Conservation (phyloP, 2,888 invertebrate genomes). For the Cryptus viduatorius region DNA sequence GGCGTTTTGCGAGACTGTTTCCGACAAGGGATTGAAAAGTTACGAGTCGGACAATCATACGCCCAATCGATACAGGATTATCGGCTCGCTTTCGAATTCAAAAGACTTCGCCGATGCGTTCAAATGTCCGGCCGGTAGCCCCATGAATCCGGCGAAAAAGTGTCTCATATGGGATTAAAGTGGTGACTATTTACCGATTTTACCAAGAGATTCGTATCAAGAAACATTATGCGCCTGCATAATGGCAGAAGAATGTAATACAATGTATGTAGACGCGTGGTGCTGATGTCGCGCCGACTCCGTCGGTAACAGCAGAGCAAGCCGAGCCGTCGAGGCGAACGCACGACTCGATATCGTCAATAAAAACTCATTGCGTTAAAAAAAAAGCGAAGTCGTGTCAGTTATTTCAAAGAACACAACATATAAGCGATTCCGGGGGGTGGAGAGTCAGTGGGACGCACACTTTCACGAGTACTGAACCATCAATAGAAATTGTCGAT, state of each 20-base stretch:
- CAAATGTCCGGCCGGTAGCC: constrained; percentile 86
- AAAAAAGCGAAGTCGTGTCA: too few species aligned
- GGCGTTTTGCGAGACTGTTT: background rate
- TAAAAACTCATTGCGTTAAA: too few species aligned
- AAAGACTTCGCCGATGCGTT: constrained; percentile 88
- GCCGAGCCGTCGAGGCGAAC: too few species aligned
- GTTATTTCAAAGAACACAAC: too few species aligned
- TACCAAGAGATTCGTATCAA: too few species aligned
- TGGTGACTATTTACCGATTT: too few species aligned
- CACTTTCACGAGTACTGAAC: background rate
- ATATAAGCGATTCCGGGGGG: background rate
- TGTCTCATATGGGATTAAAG: constrained; percentile 88
- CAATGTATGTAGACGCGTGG: too few species aligned
- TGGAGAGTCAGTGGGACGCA: background rate
- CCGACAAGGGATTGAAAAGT: background rate
- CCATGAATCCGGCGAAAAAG: constrained; percentile 88
- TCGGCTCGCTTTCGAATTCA: constrained; percentile 88
- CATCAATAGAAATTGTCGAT: background rate
- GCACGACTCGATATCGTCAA: too few species aligned
- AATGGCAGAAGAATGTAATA: too few species aligned
- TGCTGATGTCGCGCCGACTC: too few species aligned
- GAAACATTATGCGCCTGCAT: too few species aligned
- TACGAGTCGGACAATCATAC: constrained; percentile 89
- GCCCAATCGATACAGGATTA: constrained; percentile 88
- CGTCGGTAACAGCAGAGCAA: too few species aligned